phyloP scores from a whole-genome alignment of 1,140 invertebrate genomes.

The Formica exsecta region DNA sequence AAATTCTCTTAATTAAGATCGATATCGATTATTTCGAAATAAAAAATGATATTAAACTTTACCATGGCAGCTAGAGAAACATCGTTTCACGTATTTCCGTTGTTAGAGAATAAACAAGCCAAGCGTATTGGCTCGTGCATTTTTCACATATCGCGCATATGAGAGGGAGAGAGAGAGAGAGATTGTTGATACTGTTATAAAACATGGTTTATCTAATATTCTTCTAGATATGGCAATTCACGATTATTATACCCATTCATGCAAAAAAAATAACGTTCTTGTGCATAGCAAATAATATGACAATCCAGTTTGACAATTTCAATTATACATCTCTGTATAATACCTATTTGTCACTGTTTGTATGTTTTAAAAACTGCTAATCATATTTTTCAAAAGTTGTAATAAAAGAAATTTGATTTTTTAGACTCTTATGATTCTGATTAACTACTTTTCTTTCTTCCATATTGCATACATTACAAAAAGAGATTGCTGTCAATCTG shows the following conservation, averaged over 20 bases:
- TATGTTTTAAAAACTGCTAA: background rate
- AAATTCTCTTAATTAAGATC: background rate
- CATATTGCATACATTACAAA: background rate
- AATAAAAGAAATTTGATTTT: background rate
- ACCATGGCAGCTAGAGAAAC: background rate
- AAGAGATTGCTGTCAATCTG: background rate
- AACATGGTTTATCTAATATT: background rate
- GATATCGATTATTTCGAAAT: background rate
- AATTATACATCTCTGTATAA: background rate
- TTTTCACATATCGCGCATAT: slow-evolving; percentile 14
- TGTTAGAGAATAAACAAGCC: background rate
- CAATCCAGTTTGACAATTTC: background rate
- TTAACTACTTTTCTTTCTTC: background rate
- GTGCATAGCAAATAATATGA: background rate
- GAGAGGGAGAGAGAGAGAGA: no score
- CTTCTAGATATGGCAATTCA: background rate
- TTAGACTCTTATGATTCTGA: background rate
- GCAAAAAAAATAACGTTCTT: background rate
- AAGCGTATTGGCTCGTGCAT: slow-evolving; percentile 2
- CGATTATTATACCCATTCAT: background rate
- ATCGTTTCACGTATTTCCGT: background rate
- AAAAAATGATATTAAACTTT: slow-evolving; percentile 21
- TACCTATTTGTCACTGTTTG: no score
- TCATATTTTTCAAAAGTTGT: background rate
- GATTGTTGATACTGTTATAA: slow-evolving; percentile 21